These are phyloP conservation scores for Benthosema pterotum DNA, from an alignment of 2,797 vertebrate species.

Conservation along the genomic window DNA sequence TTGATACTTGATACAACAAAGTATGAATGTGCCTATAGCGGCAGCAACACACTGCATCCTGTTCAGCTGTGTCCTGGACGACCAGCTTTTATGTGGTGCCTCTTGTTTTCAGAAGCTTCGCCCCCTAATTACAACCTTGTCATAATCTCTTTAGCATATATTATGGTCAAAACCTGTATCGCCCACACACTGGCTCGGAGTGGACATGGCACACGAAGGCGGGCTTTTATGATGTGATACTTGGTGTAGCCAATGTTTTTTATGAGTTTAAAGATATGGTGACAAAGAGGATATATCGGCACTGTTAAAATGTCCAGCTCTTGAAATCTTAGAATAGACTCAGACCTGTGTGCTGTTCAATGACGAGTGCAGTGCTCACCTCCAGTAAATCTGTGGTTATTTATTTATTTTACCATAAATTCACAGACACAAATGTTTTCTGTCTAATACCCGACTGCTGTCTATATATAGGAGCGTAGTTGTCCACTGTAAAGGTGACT, in stretches of 20 bases:
- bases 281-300: slow-evolving; percentile 4
- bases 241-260: slow-evolving; percentile 16
- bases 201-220: slow-evolving; percentile 28
- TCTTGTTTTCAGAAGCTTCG: slow-evolving; percentile 69
- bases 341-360: background rate
- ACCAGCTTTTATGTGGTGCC: slow-evolving; percentile 75
- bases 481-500: background rate
- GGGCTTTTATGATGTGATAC: slow-evolving; percentile 16
- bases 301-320: background rate
- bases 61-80: slow-evolving; percentile 57
- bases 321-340: slow-evolving; percentile 11
- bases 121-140: slow-evolving; percentile 74
- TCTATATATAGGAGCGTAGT: background rate
- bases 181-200: slow-evolving; percentile 38
- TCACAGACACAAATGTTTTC: background rate
- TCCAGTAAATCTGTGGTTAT: too few species aligned
- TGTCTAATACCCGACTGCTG: background rate
- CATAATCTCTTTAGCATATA: slow-evolving; percentile 72
- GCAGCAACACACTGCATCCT: slow-evolving; percentile 58
- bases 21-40: background rate
- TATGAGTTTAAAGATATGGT: background rate
- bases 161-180: slow-evolving; percentile 48
- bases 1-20: too few species aligned
- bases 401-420: background rate
- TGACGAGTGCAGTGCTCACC: too few species aligned